A percentile compares a stretch with the other conserved stretches of the same genome.
Conservation (phyloP, 2,888 invertebrate species). For the Pegoplata infirma region DNA sequence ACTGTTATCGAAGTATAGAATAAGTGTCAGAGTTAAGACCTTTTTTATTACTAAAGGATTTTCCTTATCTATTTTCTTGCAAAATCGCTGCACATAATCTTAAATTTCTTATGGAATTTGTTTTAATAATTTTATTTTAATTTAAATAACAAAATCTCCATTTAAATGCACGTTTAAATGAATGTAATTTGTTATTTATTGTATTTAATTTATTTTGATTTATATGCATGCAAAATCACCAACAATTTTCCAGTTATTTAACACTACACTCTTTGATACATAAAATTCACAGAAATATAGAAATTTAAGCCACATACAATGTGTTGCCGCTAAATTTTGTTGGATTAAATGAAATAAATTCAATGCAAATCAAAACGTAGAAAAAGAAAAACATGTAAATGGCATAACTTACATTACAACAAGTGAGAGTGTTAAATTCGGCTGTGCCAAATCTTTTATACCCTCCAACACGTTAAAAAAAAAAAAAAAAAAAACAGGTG, state of each 20-base stretch:
- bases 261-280: constrained; percentile 28
- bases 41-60: no score
- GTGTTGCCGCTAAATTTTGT: not conserved
- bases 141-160: constrained; percentile 13
- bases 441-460: no score
- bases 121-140: not conserved
- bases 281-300: no score
- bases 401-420: not conserved
- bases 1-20: no score
- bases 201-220: constrained; percentile 45
- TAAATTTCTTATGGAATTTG: no score
- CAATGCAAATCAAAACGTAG: not conserved
- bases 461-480: no score
- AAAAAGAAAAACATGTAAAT: not conserved
- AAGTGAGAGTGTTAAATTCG: no score
- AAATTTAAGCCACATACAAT: no score
- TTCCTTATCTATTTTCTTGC: no score
- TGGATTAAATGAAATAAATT: not conserved
- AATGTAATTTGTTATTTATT: constrained; percentile 32
- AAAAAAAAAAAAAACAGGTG: no score
- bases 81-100: no score
- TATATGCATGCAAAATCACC: constrained; percentile 2
- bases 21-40: no score
- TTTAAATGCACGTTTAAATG: not conserved
- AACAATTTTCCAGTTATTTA: constrained; percentile 45